Percentiles rank a stretch among this genome's conserved stretches.
These are phyloP conservation scores for Melanerpes aurifrons DNA, from an alignment of 2,113 vertebrate species.

Conservation along the genomic window DNA sequence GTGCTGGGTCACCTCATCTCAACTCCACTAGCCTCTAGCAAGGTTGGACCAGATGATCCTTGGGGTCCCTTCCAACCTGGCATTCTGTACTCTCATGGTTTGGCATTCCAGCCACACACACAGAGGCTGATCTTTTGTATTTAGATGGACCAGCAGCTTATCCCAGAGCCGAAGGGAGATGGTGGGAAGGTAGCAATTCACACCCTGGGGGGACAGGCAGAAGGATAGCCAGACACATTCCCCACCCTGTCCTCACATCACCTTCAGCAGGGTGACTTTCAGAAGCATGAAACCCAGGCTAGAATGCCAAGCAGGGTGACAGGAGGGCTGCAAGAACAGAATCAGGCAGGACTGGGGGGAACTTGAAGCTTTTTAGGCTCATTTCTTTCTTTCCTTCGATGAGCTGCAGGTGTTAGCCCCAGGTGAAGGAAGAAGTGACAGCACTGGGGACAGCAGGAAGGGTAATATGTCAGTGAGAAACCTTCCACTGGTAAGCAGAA, in stretches of 20 bases:
- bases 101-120: accelerated
- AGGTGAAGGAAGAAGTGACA: not conserved
- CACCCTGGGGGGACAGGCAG: not conserved
- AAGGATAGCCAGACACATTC: not conserved
- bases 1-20: too few relatives aligned
- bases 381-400: not conserved
- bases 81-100: not conserved
- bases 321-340: accelerated
- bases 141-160: not conserved
- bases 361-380: not conserved
- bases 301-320: not conserved
- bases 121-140: not conserved
- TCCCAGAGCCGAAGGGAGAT: not conserved
- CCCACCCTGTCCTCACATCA: not conserved
- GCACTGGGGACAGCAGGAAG: not conserved
- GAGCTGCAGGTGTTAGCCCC: not conserved
- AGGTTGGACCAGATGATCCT: too few relatives aligned
- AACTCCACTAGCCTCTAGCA: too few relatives aligned
- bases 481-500: constrained; percentile 44
- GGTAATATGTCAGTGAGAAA: not conserved
- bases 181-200: accelerated
- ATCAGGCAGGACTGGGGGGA: not conserved
- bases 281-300: not conserved
- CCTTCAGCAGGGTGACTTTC: not conserved
- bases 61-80: too few relatives aligned